Conservation (phyloP, 1,140 invertebrate species). For the Apocrypta bakeri region DNA sequence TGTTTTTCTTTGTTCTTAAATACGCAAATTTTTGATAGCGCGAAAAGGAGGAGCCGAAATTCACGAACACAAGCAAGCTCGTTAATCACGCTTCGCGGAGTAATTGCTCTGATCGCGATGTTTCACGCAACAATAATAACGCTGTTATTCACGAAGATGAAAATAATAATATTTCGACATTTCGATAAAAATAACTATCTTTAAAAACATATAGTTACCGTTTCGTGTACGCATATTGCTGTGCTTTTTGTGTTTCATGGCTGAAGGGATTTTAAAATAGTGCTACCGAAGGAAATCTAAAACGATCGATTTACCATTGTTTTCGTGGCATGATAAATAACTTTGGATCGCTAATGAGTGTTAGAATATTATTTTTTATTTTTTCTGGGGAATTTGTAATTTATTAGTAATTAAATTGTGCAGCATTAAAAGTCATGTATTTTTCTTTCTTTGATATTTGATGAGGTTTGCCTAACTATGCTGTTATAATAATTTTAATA, state of each 20-base stretch:
- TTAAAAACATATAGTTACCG: constrained; percentile 13
- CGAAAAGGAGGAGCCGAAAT: neutral
- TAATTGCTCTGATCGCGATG: constrained; percentile 7
- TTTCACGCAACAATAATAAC: neutral
- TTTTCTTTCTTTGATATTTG: constrained; percentile 9
- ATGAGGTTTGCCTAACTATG: constrained; percentile 11
- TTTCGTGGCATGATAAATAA: constrained; percentile 7
- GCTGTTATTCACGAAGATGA: neutral
- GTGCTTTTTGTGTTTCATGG: constrained; percentile 20
- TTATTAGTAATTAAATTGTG: neutral
- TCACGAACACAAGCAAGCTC: neutral
- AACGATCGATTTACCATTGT: constrained; percentile 22
- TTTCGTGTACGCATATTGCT: neutral
- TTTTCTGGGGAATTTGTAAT: neutral
- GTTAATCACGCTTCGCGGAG: neutral
- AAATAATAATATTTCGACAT: constrained; percentile 12
- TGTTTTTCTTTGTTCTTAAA: neutral
- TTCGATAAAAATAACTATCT: constrained; percentile 21
- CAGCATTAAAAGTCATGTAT: constrained; percentile 4
- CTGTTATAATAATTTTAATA: neutral
- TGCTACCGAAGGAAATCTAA: neutral
- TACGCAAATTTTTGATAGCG: neutral
- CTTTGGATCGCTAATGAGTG: constrained; percentile 1
- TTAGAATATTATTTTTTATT: neutral
- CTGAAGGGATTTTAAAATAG: constrained; percentile 35